A percentile compares a stretch with the other conserved stretches of the same genome.
Conservation (phyloP, 64 coral and sea anemone genomes). For the Dendronephthya gigantea region DNA sequence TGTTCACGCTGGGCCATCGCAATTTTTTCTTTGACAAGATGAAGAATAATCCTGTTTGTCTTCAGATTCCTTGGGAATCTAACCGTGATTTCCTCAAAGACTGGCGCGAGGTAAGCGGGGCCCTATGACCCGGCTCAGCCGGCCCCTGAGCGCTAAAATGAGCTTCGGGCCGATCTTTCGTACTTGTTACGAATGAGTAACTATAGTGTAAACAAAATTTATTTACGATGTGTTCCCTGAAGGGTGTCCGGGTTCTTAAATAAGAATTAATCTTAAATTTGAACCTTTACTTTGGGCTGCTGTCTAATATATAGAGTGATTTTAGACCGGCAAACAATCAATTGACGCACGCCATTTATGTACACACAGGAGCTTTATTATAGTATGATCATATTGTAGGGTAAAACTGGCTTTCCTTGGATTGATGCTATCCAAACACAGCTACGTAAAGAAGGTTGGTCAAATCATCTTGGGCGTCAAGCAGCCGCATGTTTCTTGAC, state of each 20-base stretch:
- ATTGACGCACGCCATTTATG: no score
- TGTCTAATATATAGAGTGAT: no score
- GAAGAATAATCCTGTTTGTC: conserved; percentile 57
- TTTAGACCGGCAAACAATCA: no score
- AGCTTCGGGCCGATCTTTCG: no score
- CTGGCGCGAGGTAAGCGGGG: conserved; percentile 59
- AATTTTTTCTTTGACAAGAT: conserved; percentile 72
- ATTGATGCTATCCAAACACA: conserved; percentile 86
- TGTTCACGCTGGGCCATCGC: conserved; percentile 68
- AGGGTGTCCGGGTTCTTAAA: no score
- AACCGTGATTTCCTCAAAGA: conserved; percentile 35
- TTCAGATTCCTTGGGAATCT: conserved; percentile 73
- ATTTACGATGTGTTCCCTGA: no score
- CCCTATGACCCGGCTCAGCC: background rate
- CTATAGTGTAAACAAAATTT: no score
- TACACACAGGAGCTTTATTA: background rate
- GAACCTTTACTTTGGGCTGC: no score
- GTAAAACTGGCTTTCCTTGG: conserved; percentile 73
- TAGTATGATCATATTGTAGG: conserved; percentile 15
- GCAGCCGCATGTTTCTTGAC: conserved; percentile 82
- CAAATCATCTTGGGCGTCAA: conserved; percentile 62
- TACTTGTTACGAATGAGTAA: no score
- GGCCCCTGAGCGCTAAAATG: background rate
- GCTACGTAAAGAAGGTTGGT: conserved; percentile 61
- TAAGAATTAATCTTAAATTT: no score